These are phyloP conservation scores for Engraulis encrasicolus DNA, from an alignment of 2,113 vertebrate genomes.

Conservation along the genomic window DNA sequence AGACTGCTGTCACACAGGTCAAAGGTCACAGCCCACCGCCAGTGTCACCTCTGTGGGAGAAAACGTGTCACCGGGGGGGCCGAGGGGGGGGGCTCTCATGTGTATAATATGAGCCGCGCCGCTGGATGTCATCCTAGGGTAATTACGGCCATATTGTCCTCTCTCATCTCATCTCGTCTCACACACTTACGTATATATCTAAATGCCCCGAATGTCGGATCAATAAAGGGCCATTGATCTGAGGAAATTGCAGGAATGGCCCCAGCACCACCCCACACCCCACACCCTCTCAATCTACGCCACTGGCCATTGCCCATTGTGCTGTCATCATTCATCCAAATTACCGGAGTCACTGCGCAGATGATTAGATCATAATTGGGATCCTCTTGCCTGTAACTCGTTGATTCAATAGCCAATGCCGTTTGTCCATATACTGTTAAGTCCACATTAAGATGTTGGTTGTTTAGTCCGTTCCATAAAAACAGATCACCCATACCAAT, in stretches of 20 bases:
- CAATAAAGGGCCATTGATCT: not conserved
- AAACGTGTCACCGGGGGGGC: too few species aligned
- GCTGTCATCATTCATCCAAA: not conserved
- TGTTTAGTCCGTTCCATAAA: too few species aligned
- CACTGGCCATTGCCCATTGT: not conserved
- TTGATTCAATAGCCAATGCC: not conserved
- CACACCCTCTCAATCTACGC: not conserved
- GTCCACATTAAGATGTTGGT: not conserved
- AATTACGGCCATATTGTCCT: conserved; percentile 8
- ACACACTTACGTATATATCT: conserved; percentile 14
- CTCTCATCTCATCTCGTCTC: conserved; percentile 22
- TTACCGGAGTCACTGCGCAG: not conserved
- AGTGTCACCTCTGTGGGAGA: not conserved
- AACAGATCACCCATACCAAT: too few species aligned
- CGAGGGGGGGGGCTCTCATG: too few species aligned
- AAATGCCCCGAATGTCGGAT: not conserved
- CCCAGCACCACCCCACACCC: too few species aligned
- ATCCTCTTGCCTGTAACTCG: not conserved
- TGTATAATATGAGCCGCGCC: not conserved
- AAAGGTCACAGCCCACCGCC: not conserved
- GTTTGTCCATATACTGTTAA: not conserved
- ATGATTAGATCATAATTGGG: not conserved
- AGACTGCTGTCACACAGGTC: conserved; percentile 34
- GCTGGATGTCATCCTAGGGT: conserved; percentile 13
- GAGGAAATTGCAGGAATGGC: not conserved